Evolutionary conservation across 2,888 invertebrate genomes (phyloP).

Genomic region (Nymphalis urticae): DNA sequence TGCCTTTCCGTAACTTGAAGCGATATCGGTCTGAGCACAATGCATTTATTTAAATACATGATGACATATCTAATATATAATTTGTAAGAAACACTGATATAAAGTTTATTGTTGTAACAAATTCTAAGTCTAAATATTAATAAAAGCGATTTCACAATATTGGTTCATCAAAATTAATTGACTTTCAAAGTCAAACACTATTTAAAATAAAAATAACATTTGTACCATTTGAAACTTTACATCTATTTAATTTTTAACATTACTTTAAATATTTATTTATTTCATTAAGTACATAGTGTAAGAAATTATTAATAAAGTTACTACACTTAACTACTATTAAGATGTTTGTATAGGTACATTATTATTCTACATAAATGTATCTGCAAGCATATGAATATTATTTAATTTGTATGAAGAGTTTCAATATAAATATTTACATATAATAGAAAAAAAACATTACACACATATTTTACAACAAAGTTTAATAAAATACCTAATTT

Average conservation of each 20-base stretch:
- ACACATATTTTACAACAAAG: neutral
- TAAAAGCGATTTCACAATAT: neutral
- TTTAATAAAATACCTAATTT: neutral
- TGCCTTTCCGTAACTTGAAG: neutral
- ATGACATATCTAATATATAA: too few relatives aligned
- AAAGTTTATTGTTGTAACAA: neutral
- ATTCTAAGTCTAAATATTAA: neutral
- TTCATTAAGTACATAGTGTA: slow-evolving; percentile 16
- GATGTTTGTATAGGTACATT: slow-evolving; percentile 6
- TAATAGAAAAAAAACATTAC: neutral
- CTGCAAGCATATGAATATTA: slow-evolving; percentile 7
- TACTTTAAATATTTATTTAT: neutral
- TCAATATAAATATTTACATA: slow-evolving; percentile 7
- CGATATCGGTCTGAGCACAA: neutral
- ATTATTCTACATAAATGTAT: neutral
- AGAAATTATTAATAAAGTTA: slow-evolving; percentile 4
- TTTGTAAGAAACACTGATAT: neutral
- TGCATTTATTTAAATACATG: too few relatives aligned
- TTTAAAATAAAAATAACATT: neutral
- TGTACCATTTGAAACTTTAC: neutral
- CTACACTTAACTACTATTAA: neutral
- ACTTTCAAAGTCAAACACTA: neutral
- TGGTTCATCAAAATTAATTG: neutral
- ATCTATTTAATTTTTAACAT: neutral
- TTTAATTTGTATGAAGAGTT: slow-evolving; percentile 6